Evolutionary conservation across 2,113 vertebrate genomes (phyloP).

Genomic region (Lathamus discolor): DNA sequence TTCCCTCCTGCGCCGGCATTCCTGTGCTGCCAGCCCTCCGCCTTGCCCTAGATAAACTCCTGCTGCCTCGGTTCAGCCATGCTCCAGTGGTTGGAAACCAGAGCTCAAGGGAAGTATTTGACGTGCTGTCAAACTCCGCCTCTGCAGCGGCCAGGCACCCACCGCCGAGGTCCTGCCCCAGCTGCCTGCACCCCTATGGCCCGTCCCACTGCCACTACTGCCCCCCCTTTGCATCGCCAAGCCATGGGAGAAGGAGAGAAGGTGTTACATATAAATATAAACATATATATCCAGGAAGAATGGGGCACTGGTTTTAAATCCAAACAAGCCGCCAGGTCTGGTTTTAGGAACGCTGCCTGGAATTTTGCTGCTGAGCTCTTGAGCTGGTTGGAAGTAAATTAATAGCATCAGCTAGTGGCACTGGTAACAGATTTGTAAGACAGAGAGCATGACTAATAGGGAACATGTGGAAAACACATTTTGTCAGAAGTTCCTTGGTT

Average conservation of each 20-base stretch:
- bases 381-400: not conserved
- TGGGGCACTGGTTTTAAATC: not conserved
- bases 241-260: not conserved
- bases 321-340: not conserved
- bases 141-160: not conserved
- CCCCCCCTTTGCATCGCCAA: not conserved
- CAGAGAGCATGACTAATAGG: constrained; percentile 52
- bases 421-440: not conserved
- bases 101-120: constrained; percentile 22
- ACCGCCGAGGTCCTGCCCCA: not conserved
- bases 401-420: not conserved
- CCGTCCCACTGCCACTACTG: not conserved
- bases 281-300: not conserved
- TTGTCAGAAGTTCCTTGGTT: not conserved
- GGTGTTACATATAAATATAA: not conserved
- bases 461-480: constrained; percentile 57
- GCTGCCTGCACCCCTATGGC: not conserved
- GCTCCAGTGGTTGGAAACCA: not conserved
- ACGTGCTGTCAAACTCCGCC: constrained; percentile 37
- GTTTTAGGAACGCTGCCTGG: constrained; percentile 17
- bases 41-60: not conserved
- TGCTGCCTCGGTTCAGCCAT: not conserved
- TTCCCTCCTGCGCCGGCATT: not conserved
- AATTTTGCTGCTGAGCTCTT: constrained; percentile 9
- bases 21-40: not conserved